These are phyloP conservation scores for Phymatocera aterrima DNA, from an alignment of 2,888 invertebrate genomes.

Conservation along the genomic window DNA sequence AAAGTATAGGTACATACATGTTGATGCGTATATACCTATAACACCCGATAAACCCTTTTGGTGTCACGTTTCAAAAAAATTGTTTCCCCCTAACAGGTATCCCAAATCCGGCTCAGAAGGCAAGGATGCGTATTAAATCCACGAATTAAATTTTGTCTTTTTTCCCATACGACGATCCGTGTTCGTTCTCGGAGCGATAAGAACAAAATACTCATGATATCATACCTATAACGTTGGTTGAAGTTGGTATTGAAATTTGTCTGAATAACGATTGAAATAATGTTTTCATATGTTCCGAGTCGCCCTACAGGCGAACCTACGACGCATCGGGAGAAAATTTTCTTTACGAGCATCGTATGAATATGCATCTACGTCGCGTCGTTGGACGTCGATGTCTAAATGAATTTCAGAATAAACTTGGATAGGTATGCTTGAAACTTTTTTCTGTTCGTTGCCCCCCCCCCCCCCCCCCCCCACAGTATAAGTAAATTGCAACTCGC, in stretches of 20 bases:
- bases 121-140: no score
- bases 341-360: constrained; percentile 1
- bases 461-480: constrained; percentile 49
- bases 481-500: constrained; percentile 57
- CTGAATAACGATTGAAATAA: no score
- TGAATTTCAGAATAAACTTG: constrained; percentile 59
- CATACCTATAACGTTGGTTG: no score
- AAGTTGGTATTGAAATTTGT: no score
- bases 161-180: no score
- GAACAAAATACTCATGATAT: no score
- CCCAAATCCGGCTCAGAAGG: neutral
- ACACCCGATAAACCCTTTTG: neutral
- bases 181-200: no score
- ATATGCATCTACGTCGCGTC: constrained; percentile 41
- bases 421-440: constrained; percentile 49
- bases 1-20: neutral
- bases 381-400: constrained; percentile 66
- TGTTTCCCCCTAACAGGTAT: neutral
- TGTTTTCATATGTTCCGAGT: no score
- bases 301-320: no score
- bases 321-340: neutral
- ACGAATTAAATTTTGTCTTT: no score
- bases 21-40: neutral
- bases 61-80: neutral
- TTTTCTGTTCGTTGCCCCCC: constrained; percentile 43